Evolutionary conservation across 2,888 invertebrate species (phyloP).

Genomic region (Pardosa pseudoannulata): DNA sequence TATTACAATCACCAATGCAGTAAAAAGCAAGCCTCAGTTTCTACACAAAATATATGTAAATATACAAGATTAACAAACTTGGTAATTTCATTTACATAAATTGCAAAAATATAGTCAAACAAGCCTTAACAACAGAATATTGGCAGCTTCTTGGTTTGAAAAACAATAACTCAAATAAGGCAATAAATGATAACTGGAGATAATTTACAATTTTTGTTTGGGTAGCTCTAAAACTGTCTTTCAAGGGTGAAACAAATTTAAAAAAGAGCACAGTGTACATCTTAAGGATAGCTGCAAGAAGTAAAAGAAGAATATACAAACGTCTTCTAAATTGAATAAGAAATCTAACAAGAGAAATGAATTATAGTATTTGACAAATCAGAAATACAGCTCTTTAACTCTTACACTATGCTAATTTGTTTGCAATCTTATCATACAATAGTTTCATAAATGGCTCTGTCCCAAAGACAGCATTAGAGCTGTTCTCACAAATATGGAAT

Average conservation of each 20-base stretch:
- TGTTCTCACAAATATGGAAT: not conserved
- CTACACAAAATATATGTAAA: constrained; percentile 66
- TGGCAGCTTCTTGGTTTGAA: constrained; percentile 27
- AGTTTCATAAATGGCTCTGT: not conserved
- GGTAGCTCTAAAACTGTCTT: constrained; percentile 7
- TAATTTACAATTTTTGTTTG: not conserved
- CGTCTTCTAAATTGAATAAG: too few species aligned
- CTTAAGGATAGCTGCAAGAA: too few species aligned
- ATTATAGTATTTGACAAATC: too few species aligned
- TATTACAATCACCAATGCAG: constrained; percentile 23
- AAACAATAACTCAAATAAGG: constrained; percentile 17
- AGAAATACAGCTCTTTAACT: too few species aligned
- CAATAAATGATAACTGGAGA: not conserved
- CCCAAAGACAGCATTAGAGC: not conserved
- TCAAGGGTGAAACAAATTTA: not conserved
- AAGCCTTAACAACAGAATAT: constrained; percentile 54
- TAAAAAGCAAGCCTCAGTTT: constrained; percentile 32
- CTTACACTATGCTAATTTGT: too few species aligned
- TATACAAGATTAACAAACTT: constrained; percentile 55
- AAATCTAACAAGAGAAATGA: too few species aligned
- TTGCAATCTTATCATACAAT: constrained; percentile 7
- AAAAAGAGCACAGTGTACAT: too few species aligned
- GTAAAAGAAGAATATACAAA: too few species aligned
- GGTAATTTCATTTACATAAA: constrained; percentile 52
- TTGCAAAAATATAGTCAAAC: constrained; percentile 63